Evolutionary conservation across 2,113 vertebrate species (phyloP), one percentile per base, ranked within the genome.

Genomic region (Perca fluviatilis): DNA sequence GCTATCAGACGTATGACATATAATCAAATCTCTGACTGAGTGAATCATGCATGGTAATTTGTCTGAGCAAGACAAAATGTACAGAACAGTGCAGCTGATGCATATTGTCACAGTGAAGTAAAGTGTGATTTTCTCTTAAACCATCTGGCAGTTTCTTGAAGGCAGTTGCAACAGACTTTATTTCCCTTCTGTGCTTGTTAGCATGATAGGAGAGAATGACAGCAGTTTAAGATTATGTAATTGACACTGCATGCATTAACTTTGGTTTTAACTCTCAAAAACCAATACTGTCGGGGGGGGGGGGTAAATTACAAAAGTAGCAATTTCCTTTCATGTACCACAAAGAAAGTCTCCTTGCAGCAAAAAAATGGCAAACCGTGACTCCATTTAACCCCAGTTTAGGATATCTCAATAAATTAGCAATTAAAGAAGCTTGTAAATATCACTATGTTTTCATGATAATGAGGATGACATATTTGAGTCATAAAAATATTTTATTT

Each of bases 61-160:
- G 19, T 36, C 46, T 36, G 21, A 73, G 21, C 40, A 25, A 19
- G 23, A 74, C 33, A 30, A 43, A 65, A 60, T 51, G 74, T 76
- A 49, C 49, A 74, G 53, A 43, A n/a, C 18, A 67, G 47, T 49
- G 18, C 66, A 85, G 85, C 77, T 66, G 85, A 90, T 67, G 79
- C 13, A n/a, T 27, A 51, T 73, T 72, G 82, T 85, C 56, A 84
- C 75, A 62, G 63, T 19, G 6, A 47, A 18, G 71, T 40, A 36
- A 33, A 19, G 46, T 65, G 56, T 74, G 66, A 83, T 69, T 78
- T 63, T 60, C 69, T 74, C 40, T 74, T 68, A 81, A 77, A 84
- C 83, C 90, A 91, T 84, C 89, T 85, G 91, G 83, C 79, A 33
- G 27, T 69, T 87, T 85, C 84, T 87, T 74, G 51, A 73, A 88